A percentile compares a stretch with the other conserved stretches of the same genome.
phyloP scores from a whole-genome alignment of 1,140 invertebrate species.

The Drosophila willistoni region DNA sequence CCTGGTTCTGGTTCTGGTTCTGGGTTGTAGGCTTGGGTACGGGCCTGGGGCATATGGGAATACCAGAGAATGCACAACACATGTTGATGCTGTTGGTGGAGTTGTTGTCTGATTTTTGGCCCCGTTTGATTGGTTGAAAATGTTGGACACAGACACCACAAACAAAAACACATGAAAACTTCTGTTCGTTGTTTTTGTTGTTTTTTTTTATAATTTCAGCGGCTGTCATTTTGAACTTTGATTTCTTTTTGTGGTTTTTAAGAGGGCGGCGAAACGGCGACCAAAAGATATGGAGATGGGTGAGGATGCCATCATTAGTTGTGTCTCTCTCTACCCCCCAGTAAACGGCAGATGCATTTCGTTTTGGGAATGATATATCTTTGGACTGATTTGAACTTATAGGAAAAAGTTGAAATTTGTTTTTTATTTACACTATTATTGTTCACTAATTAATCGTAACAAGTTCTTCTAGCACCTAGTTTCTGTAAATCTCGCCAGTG shows the following conservation, averaged over 20 bases:
- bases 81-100: constrained; percentile 62
- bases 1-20: constrained; percentile 2
- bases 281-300: not conserved
- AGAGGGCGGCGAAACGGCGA: not conserved
- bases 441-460: constrained; percentile 16
- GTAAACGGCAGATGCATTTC: too few species aligned
- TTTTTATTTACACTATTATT: not conserved
- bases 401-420: too few species aligned
- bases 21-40: constrained; percentile 7
- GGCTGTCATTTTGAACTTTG: constrained; percentile 67
- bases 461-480: constrained; percentile 10
- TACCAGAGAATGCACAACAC: constrained; percentile 74
- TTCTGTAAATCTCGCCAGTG: too few species aligned
- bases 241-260: constrained; percentile 42
- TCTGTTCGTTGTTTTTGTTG: constrained; percentile 31
- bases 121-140: constrained; percentile 72
- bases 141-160: constrained; percentile 37
- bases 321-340: not conserved
- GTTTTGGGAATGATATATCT: too few species aligned
- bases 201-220: constrained; percentile 71
- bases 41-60: constrained; percentile 75
- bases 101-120: constrained; percentile 64
- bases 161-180: constrained; percentile 28
- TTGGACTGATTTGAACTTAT: too few species aligned
- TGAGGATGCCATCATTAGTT: not conserved